Evolutionary conservation across 35 echinoderm and acorn worm species (phyloP), one percentile per base, ranked within the genome.

Genomic region (Heliocidaris erythrogramma): DNA sequence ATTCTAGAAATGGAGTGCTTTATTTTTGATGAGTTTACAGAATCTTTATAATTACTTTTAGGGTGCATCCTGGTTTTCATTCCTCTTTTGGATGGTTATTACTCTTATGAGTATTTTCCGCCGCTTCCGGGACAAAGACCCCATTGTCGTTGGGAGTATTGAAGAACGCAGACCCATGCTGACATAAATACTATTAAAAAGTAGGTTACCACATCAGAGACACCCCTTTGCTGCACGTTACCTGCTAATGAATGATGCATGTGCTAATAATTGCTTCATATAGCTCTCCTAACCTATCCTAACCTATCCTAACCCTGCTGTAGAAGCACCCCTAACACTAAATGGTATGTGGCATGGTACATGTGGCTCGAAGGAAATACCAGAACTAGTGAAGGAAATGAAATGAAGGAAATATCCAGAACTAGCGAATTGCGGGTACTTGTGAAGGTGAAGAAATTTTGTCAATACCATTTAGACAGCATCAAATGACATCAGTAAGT

Each of bases 61-160:
- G 95, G 92, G 93, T 49, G 49, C 95, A 9, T 90, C 95, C 31
- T 96, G 95, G 95, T 96, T 96, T 50, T 94, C 92, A 27, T 47
- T 96, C 24, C 95, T 96, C 71, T 96, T 96, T 93, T 96, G 95
- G 95, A 47, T 88, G 42, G 48, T 96, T 30, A 88, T 96, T n/a
- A 18, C 93, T 48, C 59, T 31, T 48, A 32, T 90, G 21, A 47
- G 17, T 30, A 71, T 94, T 86, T 86, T 52, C 48, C 95, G 95
- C 8, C 95, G 95, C 60, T 69, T 56, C 50, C 30, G 30, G 30
- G 88, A 90, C 50, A 95, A 92, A 90, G 94, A 86, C 53, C 32
- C 94, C 21, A 13, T 86, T 86, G 88, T 30, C 32, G 32, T 53
- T 17, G 88, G 86, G n/a, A 69, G 49, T 88, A 59, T 52, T 14